phyloP scores from a whole-genome alignment of 2,797 vertebrate species.

The Gymnoscopelus microlampas region DNA sequence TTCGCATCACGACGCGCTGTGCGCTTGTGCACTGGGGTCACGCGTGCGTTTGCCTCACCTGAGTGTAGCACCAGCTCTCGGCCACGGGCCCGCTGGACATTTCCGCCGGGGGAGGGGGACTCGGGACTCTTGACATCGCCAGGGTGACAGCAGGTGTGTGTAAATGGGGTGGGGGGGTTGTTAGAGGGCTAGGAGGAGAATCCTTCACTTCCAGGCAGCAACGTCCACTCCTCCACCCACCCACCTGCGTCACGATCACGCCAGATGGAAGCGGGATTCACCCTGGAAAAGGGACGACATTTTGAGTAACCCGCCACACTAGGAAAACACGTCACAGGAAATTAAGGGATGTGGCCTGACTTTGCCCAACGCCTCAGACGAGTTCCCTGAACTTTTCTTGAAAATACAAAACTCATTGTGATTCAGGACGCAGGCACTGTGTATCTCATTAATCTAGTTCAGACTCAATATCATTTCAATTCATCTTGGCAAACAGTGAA shows the following conservation, averaged over 20 bases:
- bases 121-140: slow-evolving; percentile 99
- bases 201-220: slow-evolving; percentile 63
- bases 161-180: slow-evolving; percentile 58
- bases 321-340: neutral
- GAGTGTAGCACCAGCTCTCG: slow-evolving; percentile 99
- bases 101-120: slow-evolving; percentile 98
- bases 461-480: slow-evolving; percentile 41
- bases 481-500: slow-evolving; percentile 6
- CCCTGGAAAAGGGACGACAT: slow-evolving; percentile 55
- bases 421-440: slow-evolving; percentile 22
- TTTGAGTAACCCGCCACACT: slow-evolving; percentile 21
- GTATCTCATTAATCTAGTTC: slow-evolving; percentile 44
- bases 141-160: slow-evolving; percentile 84
- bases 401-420: slow-evolving; percentile 19
- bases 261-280: slow-evolving; percentile 62
- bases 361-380: no score
- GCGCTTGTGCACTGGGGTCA: no score
- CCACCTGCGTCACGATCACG: slow-evolving; percentile 59
- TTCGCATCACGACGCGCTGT: no score
- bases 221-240: slow-evolving; percentile 43
- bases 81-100: slow-evolving; percentile 99
- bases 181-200: slow-evolving; percentile 64
- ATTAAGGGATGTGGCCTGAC: no score
- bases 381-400: neutral
- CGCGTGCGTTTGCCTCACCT: slow-evolving; percentile 69